phyloP scores from a whole-genome alignment of 2,888 invertebrate species.

The Tigriopus californicus region DNA sequence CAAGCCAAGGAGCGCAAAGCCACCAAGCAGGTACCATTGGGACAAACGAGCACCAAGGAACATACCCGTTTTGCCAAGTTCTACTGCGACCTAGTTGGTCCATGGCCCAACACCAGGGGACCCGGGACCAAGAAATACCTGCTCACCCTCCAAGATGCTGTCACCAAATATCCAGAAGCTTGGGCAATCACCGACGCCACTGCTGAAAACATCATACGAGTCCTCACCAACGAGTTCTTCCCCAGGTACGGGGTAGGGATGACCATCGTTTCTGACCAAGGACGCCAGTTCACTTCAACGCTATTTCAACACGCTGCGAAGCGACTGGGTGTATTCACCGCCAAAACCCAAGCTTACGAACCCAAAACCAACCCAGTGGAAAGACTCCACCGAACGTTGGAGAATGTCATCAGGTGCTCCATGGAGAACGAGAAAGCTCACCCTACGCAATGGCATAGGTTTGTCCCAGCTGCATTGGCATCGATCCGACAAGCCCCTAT shows the following conservation, averaged over 20 bases:
- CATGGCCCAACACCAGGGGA: background rate
- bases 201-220: background rate
- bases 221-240: background rate
- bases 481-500: background rate
- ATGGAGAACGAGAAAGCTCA: background rate
- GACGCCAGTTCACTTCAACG: background rate
- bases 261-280: background rate
- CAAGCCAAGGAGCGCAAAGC: background rate
- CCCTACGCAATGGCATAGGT: background rate
- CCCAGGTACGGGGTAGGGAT: conserved; percentile 1
- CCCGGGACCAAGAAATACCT: background rate
- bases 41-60: background rate
- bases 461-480: background rate
- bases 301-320: no score
- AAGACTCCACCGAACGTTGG: background rate
- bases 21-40: background rate
- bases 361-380: background rate
- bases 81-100: background rate
- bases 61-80: background rate
- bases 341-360: background rate
- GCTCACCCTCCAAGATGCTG: background rate
- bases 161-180: background rate
- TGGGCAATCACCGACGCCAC: background rate
- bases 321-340: background rate
- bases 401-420: background rate